Base-by-base conservation (phyloP, 2,797 vertebrate genomes). In the Tenualosa thibaudeaui region DNA sequence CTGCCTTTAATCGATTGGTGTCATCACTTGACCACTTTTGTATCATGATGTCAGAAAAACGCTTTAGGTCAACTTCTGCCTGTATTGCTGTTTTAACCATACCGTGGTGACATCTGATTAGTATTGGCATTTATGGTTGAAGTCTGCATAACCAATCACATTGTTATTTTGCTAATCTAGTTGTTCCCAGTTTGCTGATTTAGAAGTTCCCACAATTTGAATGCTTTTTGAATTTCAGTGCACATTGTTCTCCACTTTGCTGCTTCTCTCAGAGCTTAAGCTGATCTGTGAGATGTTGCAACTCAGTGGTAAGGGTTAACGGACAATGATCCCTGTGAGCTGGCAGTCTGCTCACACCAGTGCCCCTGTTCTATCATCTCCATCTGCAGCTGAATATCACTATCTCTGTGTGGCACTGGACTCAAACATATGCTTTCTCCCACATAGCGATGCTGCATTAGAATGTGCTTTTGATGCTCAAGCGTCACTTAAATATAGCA, bases 341-440 rank as follows among this genome's bases (percentile, higher is more conserved):
- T 78, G 40, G 15, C 71, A 78, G 71, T 46, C 71, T 46, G 71
- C 43, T 78, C 71, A 46, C 71, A 9, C 40, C 71, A 78, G 71
- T 78, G 37, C 17, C 37, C 40, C 9, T 22, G 71, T 43, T 17
- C 71, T 43, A 46, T 78, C 40, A 46, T 46, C 17, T 78, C 71
- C 40, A 3, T 5, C 7, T 37, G 71, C 71, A 19, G 40, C 71
- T 9, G 15, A 31, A 71, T 26, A 24, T 68, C 9, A 75, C 31
- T 40, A 19, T 78, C 31, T 71, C 71, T 78, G 37, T 78, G 71
- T 43, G 71, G 71, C 71, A 46, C 1, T 78, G 15, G 40, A 46
- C 40, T 5, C 71, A 78, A 46, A 46, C 71, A 78, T 43, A 78
- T 78, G 71, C 40, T 43, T 43, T 19, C 71, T 51, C 15, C 4